Percentiles rank a stretch among this genome's conserved stretches.
These are phyloP conservation scores for Andricus grossulariae DNA, from an alignment of 1,140 invertebrate genomes.

Conservation along the genomic window DNA sequence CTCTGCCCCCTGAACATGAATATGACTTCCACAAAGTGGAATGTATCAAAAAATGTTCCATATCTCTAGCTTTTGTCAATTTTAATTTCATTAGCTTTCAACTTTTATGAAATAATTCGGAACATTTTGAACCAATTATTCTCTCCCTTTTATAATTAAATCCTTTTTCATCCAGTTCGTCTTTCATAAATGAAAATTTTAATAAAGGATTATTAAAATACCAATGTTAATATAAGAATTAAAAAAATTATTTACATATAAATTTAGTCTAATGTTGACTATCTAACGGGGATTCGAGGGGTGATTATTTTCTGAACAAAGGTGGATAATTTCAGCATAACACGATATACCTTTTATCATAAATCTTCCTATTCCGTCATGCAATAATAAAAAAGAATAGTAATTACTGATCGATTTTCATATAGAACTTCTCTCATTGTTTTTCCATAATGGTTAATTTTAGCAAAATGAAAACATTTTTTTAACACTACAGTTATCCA, in stretches of 20 bases:
- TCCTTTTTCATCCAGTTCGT: too few relatives aligned
- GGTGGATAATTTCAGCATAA: not conserved
- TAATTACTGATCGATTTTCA: not conserved
- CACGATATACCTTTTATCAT: not conserved
- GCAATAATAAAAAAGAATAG: not conserved
- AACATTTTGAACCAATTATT: too few relatives aligned
- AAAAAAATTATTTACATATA: too few relatives aligned
- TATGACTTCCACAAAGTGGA: constrained; percentile 9
- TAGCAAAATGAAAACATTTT: not conserved
- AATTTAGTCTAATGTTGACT: too few relatives aligned
- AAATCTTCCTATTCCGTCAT: not conserved
- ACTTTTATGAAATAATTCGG: too few relatives aligned
- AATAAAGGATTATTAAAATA: too few relatives aligned
- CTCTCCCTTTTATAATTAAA: too few relatives aligned
- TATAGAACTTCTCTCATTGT: not conserved
- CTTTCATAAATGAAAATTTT: too few relatives aligned
- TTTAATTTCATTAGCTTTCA: not conserved
- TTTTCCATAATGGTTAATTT: not conserved
- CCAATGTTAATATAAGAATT: too few relatives aligned
- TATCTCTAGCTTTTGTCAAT: not conserved
- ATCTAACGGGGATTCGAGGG: too few relatives aligned
- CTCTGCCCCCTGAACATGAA: not conserved
- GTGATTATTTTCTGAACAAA: too few relatives aligned
- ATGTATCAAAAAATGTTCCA: not conserved
- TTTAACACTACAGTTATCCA: constrained; percentile 27